phyloP scores from a whole-genome alignment of 2,113 vertebrate species.

The Bubo blakistoni region DNA sequence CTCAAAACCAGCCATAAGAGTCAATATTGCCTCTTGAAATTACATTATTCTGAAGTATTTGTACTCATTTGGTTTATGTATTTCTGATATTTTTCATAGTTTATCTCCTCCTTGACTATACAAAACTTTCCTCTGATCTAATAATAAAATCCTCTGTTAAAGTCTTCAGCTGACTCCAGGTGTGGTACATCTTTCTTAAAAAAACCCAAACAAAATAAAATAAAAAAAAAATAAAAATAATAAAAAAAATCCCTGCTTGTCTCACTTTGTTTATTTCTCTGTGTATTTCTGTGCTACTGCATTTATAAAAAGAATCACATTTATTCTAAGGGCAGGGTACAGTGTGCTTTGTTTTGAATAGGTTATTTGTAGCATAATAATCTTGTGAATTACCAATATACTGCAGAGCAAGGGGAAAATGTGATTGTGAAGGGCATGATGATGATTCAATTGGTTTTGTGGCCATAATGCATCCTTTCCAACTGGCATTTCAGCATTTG shows the following conservation, averaged over 20 bases:
- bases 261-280: background rate
- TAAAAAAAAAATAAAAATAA: no score
- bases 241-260: background rate
- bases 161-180: background rate
- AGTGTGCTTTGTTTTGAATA: constrained; percentile 25
- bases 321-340: background rate
- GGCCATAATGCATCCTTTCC: constrained; percentile 18
- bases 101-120: background rate
- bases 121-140: background rate
- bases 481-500: constrained; percentile 3
- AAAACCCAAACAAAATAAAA: background rate
- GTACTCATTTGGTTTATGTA: background rate
- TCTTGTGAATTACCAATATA: constrained; percentile 24
- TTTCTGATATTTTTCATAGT: background rate
- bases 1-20: background rate
- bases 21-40: background rate
- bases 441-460: constrained; percentile 43
- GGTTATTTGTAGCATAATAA: constrained; percentile 49
- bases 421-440: constrained; percentile 32
- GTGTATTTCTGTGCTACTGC: background rate
- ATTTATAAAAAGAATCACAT: constrained; percentile 21
- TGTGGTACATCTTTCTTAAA: background rate
- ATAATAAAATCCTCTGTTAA: background rate
- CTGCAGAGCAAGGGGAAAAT: constrained; percentile 27
- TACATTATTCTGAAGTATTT: background rate